These are phyloP conservation scores for Neolamprologus sp. DNA, from an alignment of 2,113 vertebrate genomes.

Conservation along the genomic window DNA sequence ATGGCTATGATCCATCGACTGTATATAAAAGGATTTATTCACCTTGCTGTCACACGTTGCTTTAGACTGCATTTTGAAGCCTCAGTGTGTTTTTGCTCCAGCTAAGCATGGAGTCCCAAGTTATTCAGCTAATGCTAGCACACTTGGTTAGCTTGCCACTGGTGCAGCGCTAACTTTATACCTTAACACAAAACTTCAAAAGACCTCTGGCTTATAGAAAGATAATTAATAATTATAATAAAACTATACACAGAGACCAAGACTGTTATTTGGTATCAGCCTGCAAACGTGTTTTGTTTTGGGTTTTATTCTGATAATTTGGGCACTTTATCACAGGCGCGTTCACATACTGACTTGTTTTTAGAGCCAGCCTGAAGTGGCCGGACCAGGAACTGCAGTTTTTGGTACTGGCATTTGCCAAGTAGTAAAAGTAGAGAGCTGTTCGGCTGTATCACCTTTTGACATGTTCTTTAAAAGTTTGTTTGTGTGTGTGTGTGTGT, in stretches of 20 bases:
- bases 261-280: background rate
- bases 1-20: background rate
- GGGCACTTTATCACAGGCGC: background rate
- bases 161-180: background rate
- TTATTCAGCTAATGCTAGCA: background rate
- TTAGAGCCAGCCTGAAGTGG: background rate
- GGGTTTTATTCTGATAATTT: background rate
- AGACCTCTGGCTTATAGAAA: background rate
- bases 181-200: background rate
- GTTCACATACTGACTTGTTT: background rate
- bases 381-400: background rate
- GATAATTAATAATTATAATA: background rate
- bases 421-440: background rate
- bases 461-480: background rate
- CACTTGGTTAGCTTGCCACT: background rate
- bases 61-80: background rate
- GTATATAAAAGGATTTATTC: background rate
- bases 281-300: background rate
- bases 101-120: background rate
- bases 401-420: background rate
- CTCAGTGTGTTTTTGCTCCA: background rate
- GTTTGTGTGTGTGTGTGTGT: background rate
- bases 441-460: fast-evolving
- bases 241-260: background rate
- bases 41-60: fast-evolving